Evolutionary conservation across 1,140 invertebrate genomes (phyloP), one percentile per base, ranked within the genome.

Genomic region (Arion vulgaris): DNA sequence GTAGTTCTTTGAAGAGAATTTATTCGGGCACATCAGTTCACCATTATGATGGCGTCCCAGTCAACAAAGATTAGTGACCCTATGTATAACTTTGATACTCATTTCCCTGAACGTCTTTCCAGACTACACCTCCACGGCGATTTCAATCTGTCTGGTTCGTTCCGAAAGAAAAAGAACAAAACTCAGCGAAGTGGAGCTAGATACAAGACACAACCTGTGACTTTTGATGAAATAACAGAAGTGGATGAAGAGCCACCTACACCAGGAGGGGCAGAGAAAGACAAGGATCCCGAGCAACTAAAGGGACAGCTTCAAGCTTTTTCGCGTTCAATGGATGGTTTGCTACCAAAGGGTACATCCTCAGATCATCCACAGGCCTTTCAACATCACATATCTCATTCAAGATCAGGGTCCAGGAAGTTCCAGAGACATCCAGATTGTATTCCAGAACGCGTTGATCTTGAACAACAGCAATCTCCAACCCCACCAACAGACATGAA

Each of bases 151-250:
- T 82, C 86, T 19, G 85, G 83, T 23, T 83, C 82, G 45, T 84
- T 84, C 85, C 32, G 83, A 39, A 68, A 85, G 57, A 86, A 86
- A 73, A 87, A 86, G 71, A 87, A 82, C 36, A 84, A 83, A 49
- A 83, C 83, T 1, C 85, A 83, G 32, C 82, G 89, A 36, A 85
- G 89, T 83, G 85, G 88, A 77, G 90, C 91, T 7, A 90, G 95
- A 66, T 95, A 95, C 88, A 93, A 95, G 86, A 95, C 95, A 13
- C 94, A 95, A 88, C 95, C 95, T 0, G 94, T 95, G 79, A 96
- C 95, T 32, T 96, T 96, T 90, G 94, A 95, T 75, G 95, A 96
- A 92, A 96, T 95, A 84, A 94, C 95, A 92, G 95, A 95, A 79
- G 89, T 92, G 39, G 89, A 91, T 85, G 88, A 90, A 85, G 88